Evolutionary conservation across 2,888 invertebrate genomes (phyloP), one percentile per base, ranked within the genome.

Genomic region (Stenotaenia linearis): DNA sequence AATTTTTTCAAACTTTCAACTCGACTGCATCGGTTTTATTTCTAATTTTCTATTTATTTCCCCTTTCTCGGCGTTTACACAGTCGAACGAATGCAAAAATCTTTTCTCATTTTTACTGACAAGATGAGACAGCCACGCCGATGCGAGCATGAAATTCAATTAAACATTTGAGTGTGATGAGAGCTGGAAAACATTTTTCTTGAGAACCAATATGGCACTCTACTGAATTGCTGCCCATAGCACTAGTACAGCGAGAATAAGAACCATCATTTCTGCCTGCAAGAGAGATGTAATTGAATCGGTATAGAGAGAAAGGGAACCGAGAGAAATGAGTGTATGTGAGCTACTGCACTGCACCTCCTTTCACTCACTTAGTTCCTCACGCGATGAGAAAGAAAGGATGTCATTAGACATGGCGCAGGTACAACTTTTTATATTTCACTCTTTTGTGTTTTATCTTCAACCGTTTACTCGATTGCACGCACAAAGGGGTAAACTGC

Each of bases 61-160:
- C 10, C 25, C 25, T 69, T 28, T 28, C 25, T 69, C 28, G 69
- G 25, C 69, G 10, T 69, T 69, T 69, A 69, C 69, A 69, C 69
- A 69, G 69, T 4, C 15, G 69, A 69, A 69, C 28, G 69, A 69
- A 69, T 69, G 69, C 69, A 69, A 69, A 69, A 69, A 69, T 69
- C 69, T 69, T 69, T 69, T 69, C 69, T 69, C 28, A 69, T 69
- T 69, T 69, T 69, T 69, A 69, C 69, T 69, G 69, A 69, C 69
- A 69, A 69, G 69, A 69, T n/a, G 69, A 69, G 69, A 69, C 69
- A 69, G 69, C 69, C 69, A 69, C 28, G 69, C 69, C 28, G 69
- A 25, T 69, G 69, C 69, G 69, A 69, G 69, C 69, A 69, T 69
- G 69, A 69, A 69, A 69, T 69, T 69, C 69, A 69, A 69, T 69